These are phyloP conservation scores for Oncorhynchus keta DNA, from an alignment of 2,113 vertebrate species.

Conservation along the genomic window DNA sequence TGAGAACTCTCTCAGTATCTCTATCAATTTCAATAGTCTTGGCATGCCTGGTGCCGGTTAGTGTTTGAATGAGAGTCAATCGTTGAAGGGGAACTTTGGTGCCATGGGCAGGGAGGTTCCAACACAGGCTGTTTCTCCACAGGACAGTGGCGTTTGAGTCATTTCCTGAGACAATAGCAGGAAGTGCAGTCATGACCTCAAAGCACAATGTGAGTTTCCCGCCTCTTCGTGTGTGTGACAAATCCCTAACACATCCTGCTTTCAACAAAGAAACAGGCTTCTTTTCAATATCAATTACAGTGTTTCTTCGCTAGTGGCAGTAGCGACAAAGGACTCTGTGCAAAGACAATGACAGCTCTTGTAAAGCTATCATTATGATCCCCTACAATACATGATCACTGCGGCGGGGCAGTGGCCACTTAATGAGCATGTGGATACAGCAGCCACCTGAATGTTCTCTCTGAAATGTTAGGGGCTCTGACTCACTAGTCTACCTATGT, in stretches of 20 bases:
- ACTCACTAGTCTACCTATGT: slow-evolving; percentile 18
- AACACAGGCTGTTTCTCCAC: neutral
- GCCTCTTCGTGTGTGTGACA: slow-evolving; percentile 32
- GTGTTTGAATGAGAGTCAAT: neutral
- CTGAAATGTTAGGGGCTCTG: slow-evolving; percentile 14
- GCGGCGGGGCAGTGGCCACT: slow-evolving; percentile 38
- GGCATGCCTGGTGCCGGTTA: too few relatives aligned
- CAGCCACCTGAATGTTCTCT: slow-evolving; percentile 35
- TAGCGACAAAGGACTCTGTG: slow-evolving; percentile 12
- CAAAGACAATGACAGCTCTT: neutral
- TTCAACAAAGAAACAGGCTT: slow-evolving; percentile 8
- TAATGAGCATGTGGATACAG: slow-evolving; percentile 21
- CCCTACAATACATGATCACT: slow-evolving; percentile 18
- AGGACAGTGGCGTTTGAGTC: slow-evolving; percentile 7
- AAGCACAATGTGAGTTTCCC: slow-evolving; percentile 10
- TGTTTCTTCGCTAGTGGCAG: slow-evolving; percentile 36
- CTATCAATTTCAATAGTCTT: too few relatives aligned
- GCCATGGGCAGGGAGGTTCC: neutral
- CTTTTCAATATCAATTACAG: slow-evolving; percentile 55
- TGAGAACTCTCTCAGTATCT: neutral
- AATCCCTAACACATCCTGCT: slow-evolving; percentile 9
- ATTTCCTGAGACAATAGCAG: slow-evolving; percentile 60
- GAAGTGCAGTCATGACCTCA: slow-evolving; percentile 48
- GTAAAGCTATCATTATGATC: slow-evolving; percentile 24
- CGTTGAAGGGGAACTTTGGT: neutral